Conservation (phyloP, 2,113 vertebrate genomes). For the Phrynocephalus versicolor region DNA sequence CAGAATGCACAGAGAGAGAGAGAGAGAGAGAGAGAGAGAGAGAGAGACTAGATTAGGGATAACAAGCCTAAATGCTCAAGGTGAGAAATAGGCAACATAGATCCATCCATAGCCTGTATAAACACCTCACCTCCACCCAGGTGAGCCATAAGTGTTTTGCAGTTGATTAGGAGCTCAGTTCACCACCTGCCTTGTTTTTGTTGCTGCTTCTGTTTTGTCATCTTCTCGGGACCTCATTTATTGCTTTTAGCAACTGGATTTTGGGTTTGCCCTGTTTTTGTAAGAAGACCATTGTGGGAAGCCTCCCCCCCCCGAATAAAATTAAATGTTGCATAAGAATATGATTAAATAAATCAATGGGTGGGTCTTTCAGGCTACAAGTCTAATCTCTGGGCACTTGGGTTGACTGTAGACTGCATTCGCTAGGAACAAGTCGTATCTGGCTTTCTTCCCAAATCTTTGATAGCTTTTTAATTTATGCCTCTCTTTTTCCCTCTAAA, state of each 20-base stretch:
- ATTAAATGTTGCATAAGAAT: not conserved
- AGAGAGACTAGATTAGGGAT: no score
- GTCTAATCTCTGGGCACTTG: not conserved
- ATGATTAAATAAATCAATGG: not conserved
- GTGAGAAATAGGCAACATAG: no score
- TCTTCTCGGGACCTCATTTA: not conserved
- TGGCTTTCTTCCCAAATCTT: not conserved
- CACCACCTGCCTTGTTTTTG: no score
- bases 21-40: no score
- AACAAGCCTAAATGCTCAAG: no score
- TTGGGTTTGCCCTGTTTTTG: not conserved
- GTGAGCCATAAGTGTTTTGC: not conserved
- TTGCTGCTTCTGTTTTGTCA: no score
- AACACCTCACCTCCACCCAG: not conserved
- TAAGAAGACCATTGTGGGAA: not conserved
- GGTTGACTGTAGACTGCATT: not conserved
- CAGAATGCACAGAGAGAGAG: no score
- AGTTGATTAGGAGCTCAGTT: not conserved
- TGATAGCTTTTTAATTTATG: slow-evolving; percentile 10
- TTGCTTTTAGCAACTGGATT: not conserved
- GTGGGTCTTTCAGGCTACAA: not conserved
- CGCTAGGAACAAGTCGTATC: not conserved
- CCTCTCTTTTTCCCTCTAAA: slow-evolving; percentile 8
- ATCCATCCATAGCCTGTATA: no score
- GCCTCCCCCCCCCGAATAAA: not conserved